Conservation (phyloP, 2,797 vertebrate species). For the Macropodus opercularis region DNA sequence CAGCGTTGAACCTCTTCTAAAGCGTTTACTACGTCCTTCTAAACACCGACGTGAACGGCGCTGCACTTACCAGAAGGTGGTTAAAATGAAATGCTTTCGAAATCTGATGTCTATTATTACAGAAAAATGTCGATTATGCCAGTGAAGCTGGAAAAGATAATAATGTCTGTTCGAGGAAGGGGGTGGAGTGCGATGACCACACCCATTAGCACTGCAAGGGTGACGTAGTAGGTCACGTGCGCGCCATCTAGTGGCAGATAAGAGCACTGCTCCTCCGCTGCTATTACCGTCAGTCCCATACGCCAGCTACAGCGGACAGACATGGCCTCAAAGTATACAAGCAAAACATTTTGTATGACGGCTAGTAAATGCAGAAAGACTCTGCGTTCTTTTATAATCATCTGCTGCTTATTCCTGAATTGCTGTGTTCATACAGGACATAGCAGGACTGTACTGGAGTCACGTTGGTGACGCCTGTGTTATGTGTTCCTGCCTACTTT, state of each 20-base stretch:
- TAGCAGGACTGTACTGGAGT: not conserved
- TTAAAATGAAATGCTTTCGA: not conserved
- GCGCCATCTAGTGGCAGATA: slow-evolving; percentile 19
- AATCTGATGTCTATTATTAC: not conserved
- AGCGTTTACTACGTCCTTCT: not conserved
- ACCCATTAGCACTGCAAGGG: slow-evolving; percentile 24
- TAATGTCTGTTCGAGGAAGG: slow-evolving; percentile 46
- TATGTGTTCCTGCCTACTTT: not conserved
- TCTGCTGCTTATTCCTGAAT: not conserved
- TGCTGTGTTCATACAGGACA: not conserved
- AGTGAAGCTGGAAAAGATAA: slow-evolving; percentile 45
- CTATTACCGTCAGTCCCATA: no score
- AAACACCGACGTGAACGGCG: accelerated
- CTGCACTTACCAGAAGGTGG: slow-evolving; percentile 22
- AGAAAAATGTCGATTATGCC: accelerated
- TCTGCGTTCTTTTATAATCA: slow-evolving; percentile 6
- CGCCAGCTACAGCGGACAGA: no score
- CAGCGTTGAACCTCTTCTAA: no score
- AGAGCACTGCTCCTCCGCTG: not conserved
- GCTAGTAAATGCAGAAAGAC: slow-evolving; percentile 9
- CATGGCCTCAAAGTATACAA: no score
- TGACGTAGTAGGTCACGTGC: accelerated
- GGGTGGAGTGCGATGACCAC: slow-evolving; percentile 46
- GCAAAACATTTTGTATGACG: no score
- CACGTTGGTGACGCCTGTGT: not conserved